Evolutionary conservation across 92 coral and sea anemone species (phyloP).

Genomic region (Micromussa lordhowensis): DNA sequence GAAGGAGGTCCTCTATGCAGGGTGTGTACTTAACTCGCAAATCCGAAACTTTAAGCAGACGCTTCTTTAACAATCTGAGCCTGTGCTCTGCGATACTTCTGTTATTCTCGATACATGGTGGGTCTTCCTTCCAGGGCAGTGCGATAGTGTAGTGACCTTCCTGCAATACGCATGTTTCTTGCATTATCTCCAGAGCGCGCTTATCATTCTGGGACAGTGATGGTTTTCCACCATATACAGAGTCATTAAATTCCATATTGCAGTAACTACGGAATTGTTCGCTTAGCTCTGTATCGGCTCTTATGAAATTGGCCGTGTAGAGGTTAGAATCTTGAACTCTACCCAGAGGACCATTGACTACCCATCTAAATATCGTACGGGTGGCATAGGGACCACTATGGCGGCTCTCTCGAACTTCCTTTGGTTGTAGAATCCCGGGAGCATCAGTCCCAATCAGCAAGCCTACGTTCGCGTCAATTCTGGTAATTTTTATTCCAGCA

Average conservation of each 20-base stretch:
- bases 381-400: constrained; percentile 52
- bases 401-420: constrained; percentile 29
- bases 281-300: too few relatives aligned
- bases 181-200: constrained; percentile 62
- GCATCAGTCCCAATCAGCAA: constrained; percentile 59
- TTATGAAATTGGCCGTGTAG: background rate
- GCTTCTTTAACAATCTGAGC: too few relatives aligned
- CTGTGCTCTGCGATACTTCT: too few relatives aligned
- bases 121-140: constrained; percentile 66
- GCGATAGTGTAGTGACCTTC: constrained; percentile 69
- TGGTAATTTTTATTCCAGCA: constrained; percentile 19
- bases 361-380: constrained; percentile 49
- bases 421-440: constrained; percentile 52
- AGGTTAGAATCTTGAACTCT: background rate
- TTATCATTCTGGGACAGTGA: constrained; percentile 52
- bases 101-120: too few relatives aligned
- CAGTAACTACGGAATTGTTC: too few relatives aligned
- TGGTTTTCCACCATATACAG: constrained; percentile 4
- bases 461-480: constrained; percentile 45
- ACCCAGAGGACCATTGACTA: constrained; percentile 45
- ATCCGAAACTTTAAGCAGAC: too few relatives aligned
- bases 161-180: constrained; percentile 23
- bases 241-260: background rate
- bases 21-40: too few relatives aligned
- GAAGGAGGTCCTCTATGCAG: constrained; percentile 40